These are phyloP conservation scores for Fistularia tabacaria DNA, from an alignment of 2,797 vertebrate genomes.

Conservation along the genomic window DNA sequence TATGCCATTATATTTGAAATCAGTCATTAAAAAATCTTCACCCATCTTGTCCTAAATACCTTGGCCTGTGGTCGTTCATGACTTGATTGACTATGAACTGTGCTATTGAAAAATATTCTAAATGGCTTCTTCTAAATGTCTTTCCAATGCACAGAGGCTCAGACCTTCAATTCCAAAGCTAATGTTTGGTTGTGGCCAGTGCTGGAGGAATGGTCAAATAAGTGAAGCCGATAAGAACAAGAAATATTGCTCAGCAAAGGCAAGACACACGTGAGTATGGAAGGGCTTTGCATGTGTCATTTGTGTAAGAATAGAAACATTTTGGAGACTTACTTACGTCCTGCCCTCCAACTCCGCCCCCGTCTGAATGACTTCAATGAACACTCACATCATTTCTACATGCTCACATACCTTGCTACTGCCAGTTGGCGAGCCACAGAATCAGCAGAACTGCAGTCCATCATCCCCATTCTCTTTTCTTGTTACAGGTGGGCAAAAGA, in stretches of 20 bases:
- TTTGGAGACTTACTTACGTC: too few species aligned
- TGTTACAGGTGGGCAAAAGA: conserved; percentile 91
- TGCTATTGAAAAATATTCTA: too few species aligned
- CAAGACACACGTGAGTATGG: conserved; percentile 89
- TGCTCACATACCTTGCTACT: too few species aligned
- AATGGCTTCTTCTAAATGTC: conserved; percentile 52
- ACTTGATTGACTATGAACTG: neutral
- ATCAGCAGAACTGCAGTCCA: neutral
- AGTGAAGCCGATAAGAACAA: conserved; percentile 94
- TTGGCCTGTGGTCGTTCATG: neutral
- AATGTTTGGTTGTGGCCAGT: conserved; percentile 95
- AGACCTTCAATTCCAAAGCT: conserved; percentile 90
- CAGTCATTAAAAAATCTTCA: too few species aligned
- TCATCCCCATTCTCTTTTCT: neutral
- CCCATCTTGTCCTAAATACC: too few species aligned
- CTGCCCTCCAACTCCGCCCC: too few species aligned
- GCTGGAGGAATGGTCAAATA: conserved; percentile 94
- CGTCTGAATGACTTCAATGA: too few species aligned
- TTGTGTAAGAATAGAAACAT: too few species aligned
- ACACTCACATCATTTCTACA: too few species aligned
- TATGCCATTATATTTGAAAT: too few species aligned
- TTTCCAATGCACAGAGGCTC: conserved; percentile 76
- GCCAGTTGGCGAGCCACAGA: too few species aligned
- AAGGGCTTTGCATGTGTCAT: too few species aligned
- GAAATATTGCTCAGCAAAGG: conserved; percentile 96